Evolutionary conservation across 2,113 vertebrate genomes (phyloP).

Genomic region (Capreolus pygargus): DNA sequence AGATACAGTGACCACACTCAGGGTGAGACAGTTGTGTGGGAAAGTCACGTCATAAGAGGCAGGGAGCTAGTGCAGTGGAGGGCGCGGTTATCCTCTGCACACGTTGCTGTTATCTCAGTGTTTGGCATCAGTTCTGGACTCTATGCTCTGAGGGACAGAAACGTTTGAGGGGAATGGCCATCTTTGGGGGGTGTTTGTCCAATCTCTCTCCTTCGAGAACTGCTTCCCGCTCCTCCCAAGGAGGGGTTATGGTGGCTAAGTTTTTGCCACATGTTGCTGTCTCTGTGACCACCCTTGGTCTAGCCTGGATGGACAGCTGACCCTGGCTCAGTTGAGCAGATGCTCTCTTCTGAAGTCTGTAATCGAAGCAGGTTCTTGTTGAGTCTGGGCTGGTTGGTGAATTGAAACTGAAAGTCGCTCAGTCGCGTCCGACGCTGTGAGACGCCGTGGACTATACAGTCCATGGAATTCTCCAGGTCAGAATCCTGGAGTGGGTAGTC

Average conservation of each 20-base stretch:
- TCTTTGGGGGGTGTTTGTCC: neutral
- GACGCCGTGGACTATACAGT: neutral
- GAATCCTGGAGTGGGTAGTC: neutral
- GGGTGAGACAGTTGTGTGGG: neutral
- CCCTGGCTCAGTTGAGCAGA: neutral
- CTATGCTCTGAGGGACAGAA: neutral
- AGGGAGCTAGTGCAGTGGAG: neutral
- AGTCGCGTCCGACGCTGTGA: accelerated
- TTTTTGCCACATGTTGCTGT: neutral
- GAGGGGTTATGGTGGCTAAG: neutral
- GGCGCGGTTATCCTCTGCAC: neutral
- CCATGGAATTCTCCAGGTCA: neutral
- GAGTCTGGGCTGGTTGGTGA: neutral
- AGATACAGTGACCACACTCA: neutral
- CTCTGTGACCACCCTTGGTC: neutral
- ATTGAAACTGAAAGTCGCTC: accelerated
- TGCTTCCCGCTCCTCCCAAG: neutral
- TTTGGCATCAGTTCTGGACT: neutral
- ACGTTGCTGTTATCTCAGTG: neutral
- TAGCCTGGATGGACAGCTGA: too few relatives aligned
- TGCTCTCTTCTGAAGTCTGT: neutral
- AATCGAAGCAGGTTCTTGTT: neutral
- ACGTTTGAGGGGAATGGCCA: neutral
- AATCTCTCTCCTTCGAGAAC: neutral
- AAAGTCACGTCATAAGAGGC: neutral